Conservation (phyloP, 2,113 vertebrate genomes). For the Phrynosoma blainvillii region DNA sequence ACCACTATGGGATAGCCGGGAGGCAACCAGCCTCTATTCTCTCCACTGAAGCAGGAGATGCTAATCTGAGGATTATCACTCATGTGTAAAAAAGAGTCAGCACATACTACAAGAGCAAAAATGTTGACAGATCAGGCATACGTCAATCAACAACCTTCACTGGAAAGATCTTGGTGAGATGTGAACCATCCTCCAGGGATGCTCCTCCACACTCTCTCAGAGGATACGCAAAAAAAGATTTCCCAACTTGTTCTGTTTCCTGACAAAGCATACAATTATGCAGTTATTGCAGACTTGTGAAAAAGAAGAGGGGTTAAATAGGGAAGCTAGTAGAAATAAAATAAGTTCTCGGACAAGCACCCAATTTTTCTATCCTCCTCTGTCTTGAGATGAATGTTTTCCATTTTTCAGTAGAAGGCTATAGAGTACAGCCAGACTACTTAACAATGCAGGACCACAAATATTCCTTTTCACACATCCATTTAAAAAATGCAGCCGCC, state of each 20-base stretch:
- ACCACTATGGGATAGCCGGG: background rate
- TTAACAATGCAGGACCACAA: background rate
- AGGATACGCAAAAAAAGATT: background rate
- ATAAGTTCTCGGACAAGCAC: background rate
- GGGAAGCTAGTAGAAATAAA: background rate
- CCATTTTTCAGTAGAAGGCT: background rate
- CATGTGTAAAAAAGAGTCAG: background rate
- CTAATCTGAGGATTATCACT: background rate
- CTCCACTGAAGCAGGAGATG: background rate
- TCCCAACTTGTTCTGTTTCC: background rate
- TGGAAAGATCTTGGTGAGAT: background rate
- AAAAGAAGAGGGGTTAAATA: background rate
- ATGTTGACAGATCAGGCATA: background rate
- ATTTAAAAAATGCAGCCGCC: no score
- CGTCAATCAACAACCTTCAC: background rate
- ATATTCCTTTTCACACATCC: no score
- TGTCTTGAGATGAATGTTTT: background rate
- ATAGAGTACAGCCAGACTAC: background rate
- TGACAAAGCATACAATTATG: background rate
- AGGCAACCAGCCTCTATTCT: background rate
- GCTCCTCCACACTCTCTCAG: background rate
- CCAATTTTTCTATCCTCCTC: background rate
- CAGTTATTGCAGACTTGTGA: no score
- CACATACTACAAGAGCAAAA: background rate
- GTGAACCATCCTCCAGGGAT: background rate